Percentiles rank a stretch among this genome's conserved stretches.
These are phyloP conservation scores for Carposina sasakii DNA, from an alignment of 1,140 invertebrate species.

Conservation along the genomic window DNA sequence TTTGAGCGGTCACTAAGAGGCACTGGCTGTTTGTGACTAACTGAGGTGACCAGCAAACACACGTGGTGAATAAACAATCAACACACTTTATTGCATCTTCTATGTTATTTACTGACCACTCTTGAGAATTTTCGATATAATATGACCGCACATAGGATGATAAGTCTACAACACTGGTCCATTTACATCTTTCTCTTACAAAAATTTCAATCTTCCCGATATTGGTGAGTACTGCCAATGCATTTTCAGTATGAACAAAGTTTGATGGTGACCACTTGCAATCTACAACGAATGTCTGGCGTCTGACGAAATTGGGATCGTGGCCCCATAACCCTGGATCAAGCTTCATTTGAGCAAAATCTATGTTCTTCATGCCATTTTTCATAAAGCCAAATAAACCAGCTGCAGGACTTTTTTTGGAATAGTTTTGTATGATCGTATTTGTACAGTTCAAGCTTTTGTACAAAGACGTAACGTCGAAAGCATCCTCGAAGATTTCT, in stretches of 20 bases:
- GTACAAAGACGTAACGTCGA: conserved; percentile 43
- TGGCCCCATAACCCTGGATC: conserved; percentile 52
- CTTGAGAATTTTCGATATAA: conserved; percentile 25
- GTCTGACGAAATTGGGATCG: conserved; percentile 32
- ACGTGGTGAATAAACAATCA: too few relatives aligned
- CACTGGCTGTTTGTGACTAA: conserved; percentile 33
- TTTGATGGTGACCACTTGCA: conserved; percentile 41
- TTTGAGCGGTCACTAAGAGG: conserved; percentile 49
- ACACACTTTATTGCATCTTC: conserved; percentile 32
- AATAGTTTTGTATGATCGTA: conserved; percentile 22
- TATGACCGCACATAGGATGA: conserved; percentile 31
- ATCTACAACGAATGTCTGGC: conserved; percentile 30
- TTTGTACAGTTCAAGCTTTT: conserved; percentile 43
- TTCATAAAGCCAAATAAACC: conserved; percentile 31
- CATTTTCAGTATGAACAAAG: conserved; percentile 28
- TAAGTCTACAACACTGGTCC: conserved; percentile 33
- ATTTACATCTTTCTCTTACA: conserved; percentile 21
- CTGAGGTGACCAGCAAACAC: conserved; percentile 42
- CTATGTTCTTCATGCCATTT: conserved; percentile 34
- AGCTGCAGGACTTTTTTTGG: conserved; percentile 36
- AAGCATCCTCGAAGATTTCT: conserved; percentile 39
- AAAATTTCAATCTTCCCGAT: conserved; percentile 48
- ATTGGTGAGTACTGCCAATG: conserved; percentile 47
- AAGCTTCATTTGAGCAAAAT: conserved; percentile 43
- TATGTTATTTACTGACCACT: conserved; percentile 30